Evolutionary conservation across 2,888 invertebrate species (phyloP).

Genomic region (Lasioglossum malachurum): DNA sequence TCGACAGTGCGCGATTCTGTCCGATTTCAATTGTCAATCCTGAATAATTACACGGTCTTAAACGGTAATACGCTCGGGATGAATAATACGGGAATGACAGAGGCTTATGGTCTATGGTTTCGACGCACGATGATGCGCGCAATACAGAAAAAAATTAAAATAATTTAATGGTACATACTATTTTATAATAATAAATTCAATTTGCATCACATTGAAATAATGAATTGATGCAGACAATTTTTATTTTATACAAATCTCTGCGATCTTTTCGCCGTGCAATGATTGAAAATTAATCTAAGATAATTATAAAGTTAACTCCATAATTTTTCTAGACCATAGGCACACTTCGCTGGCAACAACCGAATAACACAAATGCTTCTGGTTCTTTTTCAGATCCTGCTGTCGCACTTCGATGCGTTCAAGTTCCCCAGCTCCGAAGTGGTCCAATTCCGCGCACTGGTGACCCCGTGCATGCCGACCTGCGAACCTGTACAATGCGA

Average conservation of each 20-base stretch:
- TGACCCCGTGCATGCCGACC: slow-evolving; percentile 96
- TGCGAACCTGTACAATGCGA: slow-evolving; percentile 97
- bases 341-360: no score
- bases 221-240: no score
- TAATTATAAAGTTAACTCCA: no score
- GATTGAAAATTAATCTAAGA: no score
- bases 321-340: no score
- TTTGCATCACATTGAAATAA: no score
- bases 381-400: slow-evolving; percentile 88
- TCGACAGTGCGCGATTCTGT: slow-evolving; percentile 24
- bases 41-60: background rate
- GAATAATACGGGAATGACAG: background rate
- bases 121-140: background rate
- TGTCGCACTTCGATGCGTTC: slow-evolving; percentile 97
- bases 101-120: background rate
- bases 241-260: no score
- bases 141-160: background rate
- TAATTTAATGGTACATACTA: background rate
- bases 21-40: slow-evolving; percentile 12
- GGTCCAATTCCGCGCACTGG: slow-evolving; percentile 97
- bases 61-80: background rate
- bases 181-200: no score
- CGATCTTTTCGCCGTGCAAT: no score
- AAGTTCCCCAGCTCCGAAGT: slow-evolving; percentile 98
- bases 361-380: no score